A percentile compares a stretch with the other conserved stretches of the same genome.
Evolutionary conservation across 64 coral and sea anemone genomes (phyloP).

Genomic region (Montipora foliosa): DNA sequence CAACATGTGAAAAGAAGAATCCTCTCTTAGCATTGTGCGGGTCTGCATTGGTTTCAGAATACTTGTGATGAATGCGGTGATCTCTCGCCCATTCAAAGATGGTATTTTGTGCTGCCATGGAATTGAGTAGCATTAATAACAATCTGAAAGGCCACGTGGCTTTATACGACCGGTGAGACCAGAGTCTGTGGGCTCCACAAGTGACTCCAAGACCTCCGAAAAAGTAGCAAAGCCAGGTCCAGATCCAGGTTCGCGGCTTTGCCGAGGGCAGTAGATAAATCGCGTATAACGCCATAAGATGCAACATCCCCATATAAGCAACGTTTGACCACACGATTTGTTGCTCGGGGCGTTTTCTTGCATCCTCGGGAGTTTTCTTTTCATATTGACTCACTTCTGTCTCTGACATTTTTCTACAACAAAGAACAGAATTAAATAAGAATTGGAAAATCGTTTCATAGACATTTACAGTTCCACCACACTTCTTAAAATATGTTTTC

Average conservation of each 20-base stretch:
- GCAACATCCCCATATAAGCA: slow-evolving; percentile 61
- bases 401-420: background rate
- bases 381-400: background rate
- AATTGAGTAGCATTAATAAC: slow-evolving; percentile 48
- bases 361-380: background rate
- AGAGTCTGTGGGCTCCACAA: slow-evolving; percentile 79
- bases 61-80: slow-evolving; percentile 94
- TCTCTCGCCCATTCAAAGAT: slow-evolving; percentile 91
- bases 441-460: background rate
- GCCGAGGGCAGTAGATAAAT: slow-evolving; percentile 67
- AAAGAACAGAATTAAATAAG: background rate
- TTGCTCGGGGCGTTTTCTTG: slow-evolving; percentile 15
- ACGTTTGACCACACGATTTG: slow-evolving; percentile 87
- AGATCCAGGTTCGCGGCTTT: slow-evolving; percentile 70
- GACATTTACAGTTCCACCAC: too few species aligned
- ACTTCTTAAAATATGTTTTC: too few species aligned
- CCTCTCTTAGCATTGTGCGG: slow-evolving; percentile 89
- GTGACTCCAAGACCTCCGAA: slow-evolving; percentile 71
- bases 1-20: slow-evolving; percentile 86
- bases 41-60: slow-evolving; percentile 81
- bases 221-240: slow-evolving; percentile 51
- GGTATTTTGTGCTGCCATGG: slow-evolving; percentile 75
- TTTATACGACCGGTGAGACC: slow-evolving; percentile 84
- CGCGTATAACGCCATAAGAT: slow-evolving; percentile 79
- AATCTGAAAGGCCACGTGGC: slow-evolving; percentile 80